Conservation (phyloP, 2,113 vertebrate species). For the Perca schrenkii region DNA sequence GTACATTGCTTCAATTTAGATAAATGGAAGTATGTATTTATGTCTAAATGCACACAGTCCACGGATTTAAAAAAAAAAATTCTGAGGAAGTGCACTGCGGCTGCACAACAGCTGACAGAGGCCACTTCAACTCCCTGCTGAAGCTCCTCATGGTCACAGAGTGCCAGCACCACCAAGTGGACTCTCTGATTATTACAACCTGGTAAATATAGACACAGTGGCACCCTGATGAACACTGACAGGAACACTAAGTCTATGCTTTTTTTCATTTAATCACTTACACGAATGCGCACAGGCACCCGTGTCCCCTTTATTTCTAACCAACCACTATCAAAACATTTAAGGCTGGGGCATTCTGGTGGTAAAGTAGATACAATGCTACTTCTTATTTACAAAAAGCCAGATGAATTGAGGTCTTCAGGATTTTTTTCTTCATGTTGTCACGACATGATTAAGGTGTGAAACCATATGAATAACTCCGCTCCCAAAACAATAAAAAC, state of each 20-base stretch:
- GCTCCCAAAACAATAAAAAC: slow-evolving; percentile 1
- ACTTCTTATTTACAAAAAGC: slow-evolving; percentile 4
- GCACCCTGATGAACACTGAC: slow-evolving; percentile 49
- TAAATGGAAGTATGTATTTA: background rate
- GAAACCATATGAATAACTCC: slow-evolving; percentile 17
- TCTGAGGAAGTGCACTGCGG: slow-evolving; percentile 52
- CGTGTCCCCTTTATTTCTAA: slow-evolving; percentile 22
- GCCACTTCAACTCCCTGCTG: slow-evolving; percentile 13
- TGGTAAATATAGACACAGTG: slow-evolving; percentile 34
- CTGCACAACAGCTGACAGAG: slow-evolving; percentile 40
- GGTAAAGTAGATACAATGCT: slow-evolving; percentile 21
- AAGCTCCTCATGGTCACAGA: background rate
- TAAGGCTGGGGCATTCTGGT: background rate
- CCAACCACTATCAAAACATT: slow-evolving; percentile 25
- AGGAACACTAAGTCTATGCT: slow-evolving; percentile 51
- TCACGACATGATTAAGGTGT: background rate
- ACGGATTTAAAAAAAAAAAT: background rate
- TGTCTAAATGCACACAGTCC: slow-evolving; percentile 5
- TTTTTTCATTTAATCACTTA: slow-evolving; percentile 45
- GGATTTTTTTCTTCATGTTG: slow-evolving; percentile 6
- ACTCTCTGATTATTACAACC: background rate
- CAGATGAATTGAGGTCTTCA: background rate
- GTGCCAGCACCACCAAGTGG: slow-evolving; percentile 73
- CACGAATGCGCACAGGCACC: slow-evolving; percentile 38
- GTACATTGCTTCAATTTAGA: background rate